Evolutionary conservation across 2,888 invertebrate species (phyloP).

Genomic region (Caenorhabditis angaria): DNA sequence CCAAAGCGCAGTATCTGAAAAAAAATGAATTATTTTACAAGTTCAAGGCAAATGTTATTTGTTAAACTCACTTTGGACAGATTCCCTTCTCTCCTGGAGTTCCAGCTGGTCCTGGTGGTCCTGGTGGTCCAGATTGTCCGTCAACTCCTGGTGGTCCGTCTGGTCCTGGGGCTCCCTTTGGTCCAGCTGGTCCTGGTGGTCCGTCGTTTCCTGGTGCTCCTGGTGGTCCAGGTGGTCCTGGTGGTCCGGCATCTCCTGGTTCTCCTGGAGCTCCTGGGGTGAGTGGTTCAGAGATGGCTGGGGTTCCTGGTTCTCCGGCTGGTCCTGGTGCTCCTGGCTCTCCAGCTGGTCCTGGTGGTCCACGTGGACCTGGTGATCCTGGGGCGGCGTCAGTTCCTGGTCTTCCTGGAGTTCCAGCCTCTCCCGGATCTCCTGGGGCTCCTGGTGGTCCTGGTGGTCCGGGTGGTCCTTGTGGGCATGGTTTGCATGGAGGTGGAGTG

Average conservation of each 20-base stretch:
- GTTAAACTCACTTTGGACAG: constrained; percentile 62
- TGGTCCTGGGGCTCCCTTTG: constrained; percentile 62
- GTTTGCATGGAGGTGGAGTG: constrained; percentile 69
- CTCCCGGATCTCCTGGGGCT: constrained; percentile 61
- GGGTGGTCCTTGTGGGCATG: constrained; percentile 68
- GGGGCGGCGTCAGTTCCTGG: constrained; percentile 61
- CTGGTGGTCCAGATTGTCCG: constrained; percentile 60
- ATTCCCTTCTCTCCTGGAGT: constrained; percentile 61
- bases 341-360: constrained; percentile 60
- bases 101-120: constrained; percentile 62
- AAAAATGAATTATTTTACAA: neutral
- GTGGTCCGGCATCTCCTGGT: constrained; percentile 58
- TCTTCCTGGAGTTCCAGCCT: constrained; percentile 61
- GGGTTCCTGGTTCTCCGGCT: constrained; percentile 63
- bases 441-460: constrained; percentile 58
- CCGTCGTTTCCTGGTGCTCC: constrained; percentile 65
- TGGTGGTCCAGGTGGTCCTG: constrained; percentile 61
- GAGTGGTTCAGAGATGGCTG: constrained; percentile 58
- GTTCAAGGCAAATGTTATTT: neutral
- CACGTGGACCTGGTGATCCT: constrained; percentile 61
- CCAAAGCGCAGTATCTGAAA: constrained; percentile 62
- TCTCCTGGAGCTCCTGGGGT: constrained; percentile 63
- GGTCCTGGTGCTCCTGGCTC: constrained; percentile 64
- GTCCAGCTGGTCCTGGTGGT: constrained; percentile 65
- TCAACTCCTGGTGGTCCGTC: constrained; percentile 61